These are phyloP conservation scores for Cyanistes caeruleus DNA, from an alignment of 2,113 vertebrate species.

Conservation along the genomic window DNA sequence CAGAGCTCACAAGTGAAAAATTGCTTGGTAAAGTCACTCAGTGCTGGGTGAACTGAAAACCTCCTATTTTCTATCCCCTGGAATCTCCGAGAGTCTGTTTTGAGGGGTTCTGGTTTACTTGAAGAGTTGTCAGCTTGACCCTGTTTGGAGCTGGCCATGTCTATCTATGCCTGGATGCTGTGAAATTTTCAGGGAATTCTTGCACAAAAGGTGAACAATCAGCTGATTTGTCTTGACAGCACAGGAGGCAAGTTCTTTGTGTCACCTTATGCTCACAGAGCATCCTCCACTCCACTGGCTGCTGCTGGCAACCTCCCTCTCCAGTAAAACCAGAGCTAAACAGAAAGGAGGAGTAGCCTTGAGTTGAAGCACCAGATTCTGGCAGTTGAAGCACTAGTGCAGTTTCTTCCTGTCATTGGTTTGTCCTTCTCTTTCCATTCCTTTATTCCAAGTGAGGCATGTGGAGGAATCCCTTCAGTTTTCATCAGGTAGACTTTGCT, in stretches of 20 bases:
- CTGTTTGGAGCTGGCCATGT: neutral
- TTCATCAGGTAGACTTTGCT: neutral
- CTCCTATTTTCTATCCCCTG: neutral
- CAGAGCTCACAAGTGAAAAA: neutral
- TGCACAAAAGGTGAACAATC: neutral
- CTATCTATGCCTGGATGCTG: neutral
- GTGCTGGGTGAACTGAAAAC: neutral
- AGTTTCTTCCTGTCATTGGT: neutral
- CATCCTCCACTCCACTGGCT: neutral
- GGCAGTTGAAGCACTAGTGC: neutral
- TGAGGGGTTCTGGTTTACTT: neutral
- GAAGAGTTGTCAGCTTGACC: neutral
- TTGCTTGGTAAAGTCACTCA: fast-evolving
- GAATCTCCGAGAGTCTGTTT: neutral
- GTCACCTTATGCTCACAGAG: neutral
- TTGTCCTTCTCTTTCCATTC: neutral
- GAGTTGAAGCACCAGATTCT: neutral
- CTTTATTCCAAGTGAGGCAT: neutral
- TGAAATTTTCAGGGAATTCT: neutral
- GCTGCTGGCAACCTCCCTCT: neutral
- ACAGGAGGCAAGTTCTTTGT: neutral
- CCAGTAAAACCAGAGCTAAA: neutral
- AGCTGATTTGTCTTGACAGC: neutral
- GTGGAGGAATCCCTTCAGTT: neutral
- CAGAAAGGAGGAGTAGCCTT: neutral